These are phyloP conservation scores for Periophthalmodon schlosseri DNA, from an alignment of 2,113 vertebrate species.

Conservation along the genomic window DNA sequence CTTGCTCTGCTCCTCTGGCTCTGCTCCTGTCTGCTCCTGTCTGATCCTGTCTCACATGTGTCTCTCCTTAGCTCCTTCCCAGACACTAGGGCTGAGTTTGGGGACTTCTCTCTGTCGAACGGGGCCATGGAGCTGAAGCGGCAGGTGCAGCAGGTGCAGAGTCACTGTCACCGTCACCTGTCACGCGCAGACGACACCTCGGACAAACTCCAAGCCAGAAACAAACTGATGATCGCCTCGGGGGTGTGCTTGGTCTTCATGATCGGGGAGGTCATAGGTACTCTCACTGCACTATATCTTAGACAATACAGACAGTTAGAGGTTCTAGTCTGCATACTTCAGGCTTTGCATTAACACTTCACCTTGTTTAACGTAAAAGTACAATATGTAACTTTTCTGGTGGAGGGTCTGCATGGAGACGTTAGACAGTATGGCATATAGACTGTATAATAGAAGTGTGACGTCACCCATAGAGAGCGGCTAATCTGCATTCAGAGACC, in stretches of 20 bases:
- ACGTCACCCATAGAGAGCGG: too few relatives aligned
- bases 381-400: too few relatives aligned
- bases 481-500: too few relatives aligned
- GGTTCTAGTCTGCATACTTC: neutral
- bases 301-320: neutral
- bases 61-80: slow-evolving; percentile 67
- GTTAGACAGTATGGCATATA: too few relatives aligned
- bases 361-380: too few relatives aligned
- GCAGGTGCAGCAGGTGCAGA: slow-evolving; percentile 23
- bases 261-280: slow-evolving; percentile 89
- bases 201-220: slow-evolving; percentile 79
- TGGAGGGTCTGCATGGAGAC: too few relatives aligned
- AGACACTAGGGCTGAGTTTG: slow-evolving; percentile 69
- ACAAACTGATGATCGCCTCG: slow-evolving; percentile 89
- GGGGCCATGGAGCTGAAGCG: slow-evolving; percentile 77
- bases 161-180: slow-evolving; percentile 75
- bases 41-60: too few relatives aligned
- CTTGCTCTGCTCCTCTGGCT: neutral
- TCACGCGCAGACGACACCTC: slow-evolving; percentile 44
- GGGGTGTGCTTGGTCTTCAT: slow-evolving; percentile 91
- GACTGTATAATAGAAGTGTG: too few relatives aligned
- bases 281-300: neutral
- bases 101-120: slow-evolving; percentile 69
- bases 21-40: neutral
- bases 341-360: too few relatives aligned